phyloP scores from a whole-genome alignment of 2,888 invertebrate genomes.

The Agonopterix arenella region DNA sequence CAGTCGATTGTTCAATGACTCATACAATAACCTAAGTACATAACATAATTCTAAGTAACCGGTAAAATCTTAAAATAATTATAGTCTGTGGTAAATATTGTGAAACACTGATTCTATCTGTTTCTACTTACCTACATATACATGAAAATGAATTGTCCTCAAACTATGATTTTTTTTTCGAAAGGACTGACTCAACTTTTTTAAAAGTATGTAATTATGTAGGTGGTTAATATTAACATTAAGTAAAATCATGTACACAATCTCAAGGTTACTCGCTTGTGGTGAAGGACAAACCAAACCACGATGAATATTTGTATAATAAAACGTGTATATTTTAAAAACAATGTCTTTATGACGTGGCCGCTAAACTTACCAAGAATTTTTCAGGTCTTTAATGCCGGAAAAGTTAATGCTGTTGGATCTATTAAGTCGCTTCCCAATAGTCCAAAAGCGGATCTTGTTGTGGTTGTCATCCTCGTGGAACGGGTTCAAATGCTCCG shows the following conservation, averaged over 20 bases:
- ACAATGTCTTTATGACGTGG: background rate
- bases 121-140: no score
- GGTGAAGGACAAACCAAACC: no score
- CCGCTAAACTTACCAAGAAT: slow-evolving; percentile 73
- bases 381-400: slow-evolving; percentile 73
- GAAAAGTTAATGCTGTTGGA: slow-evolving; percentile 80
- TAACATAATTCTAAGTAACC: background rate
- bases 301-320: background rate
- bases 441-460: slow-evolving; percentile 78
- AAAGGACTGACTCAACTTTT: no score
- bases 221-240: no score
- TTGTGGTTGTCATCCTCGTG: slow-evolving; percentile 81
- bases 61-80: background rate
- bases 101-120: background rate
- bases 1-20: slow-evolving; percentile 1
- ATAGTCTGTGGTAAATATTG: background rate
- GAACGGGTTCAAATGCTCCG: slow-evolving; percentile 87
- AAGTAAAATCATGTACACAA: no score
- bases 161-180: no score
- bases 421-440: slow-evolving; percentile 69
- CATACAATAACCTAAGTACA: slow-evolving; percentile 1
- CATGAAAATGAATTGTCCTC: no score
- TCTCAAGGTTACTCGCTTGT: no score
- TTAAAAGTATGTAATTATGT: no score
- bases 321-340: background rate